Base-by-base conservation (phyloP, 1,140 invertebrate species). In the Venturia canescens region DNA sequence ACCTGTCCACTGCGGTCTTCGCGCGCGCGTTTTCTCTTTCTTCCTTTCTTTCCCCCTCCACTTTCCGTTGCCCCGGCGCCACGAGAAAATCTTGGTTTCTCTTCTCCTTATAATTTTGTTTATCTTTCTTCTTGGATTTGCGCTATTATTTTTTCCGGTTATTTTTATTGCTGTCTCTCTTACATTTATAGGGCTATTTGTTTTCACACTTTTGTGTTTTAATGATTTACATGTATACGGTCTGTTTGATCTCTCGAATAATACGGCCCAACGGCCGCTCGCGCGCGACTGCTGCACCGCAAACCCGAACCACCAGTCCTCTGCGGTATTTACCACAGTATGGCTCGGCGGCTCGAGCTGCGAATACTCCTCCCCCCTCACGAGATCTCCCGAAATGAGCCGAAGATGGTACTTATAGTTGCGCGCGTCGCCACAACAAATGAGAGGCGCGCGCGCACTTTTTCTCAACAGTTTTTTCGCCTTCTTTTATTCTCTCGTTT, bases 271-370 rank as follows among this genome's bases (percentile, higher is more conserved):
- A 70, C 85, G 82, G 81, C 80, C 83, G 87, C 84, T 85, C 85
- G 79, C 82, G 81, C 85, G 80, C 88, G 84, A 88, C 86, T 87
- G 84, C 78, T 69, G 79, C 84, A 67, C 44, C 31, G 63, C 16
- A 60, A 50, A 60, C 16, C n/a, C 57, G 18, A 60, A 60, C 16
- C 57, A 21, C 31, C 57, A 60, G 16, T 9, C 16, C 21, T 3
- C 16, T 23, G n/a, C 57, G 57, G n/a, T n/a, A 60, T 23, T 21
- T 21, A 23, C n/a, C 23, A 60, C n/a, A 60, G 3, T 60, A 21
- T 18, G 48, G 48, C 29, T 16, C 53, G 63, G 80, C 84, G 81
- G 82, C 67, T 80, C 79, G 78, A 81, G 85, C 83, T 79, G 80
- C 85, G 85, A 79, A 34, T 34, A n/a, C 31, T 7, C 31, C 31